Conservation (phyloP, 2,797 vertebrate genomes). For the Lerista edwardsae region DNA sequence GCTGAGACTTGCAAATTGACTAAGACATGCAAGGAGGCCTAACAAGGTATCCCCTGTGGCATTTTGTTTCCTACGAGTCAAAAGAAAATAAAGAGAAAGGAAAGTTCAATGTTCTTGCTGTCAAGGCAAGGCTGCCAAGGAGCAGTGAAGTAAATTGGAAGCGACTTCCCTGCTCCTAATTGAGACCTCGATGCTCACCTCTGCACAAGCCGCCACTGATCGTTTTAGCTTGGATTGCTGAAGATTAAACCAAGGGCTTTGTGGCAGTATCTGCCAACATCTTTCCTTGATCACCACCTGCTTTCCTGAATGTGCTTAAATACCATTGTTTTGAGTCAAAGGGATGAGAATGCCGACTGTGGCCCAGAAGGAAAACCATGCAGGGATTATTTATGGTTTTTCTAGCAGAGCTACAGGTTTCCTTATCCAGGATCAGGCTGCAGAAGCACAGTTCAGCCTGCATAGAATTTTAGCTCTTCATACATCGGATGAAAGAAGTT, state of each 20-base stretch:
- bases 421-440: background rate
- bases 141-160: constrained; percentile 40
- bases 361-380: background rate
- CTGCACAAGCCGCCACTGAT: constrained; percentile 27
- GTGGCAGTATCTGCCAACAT: background rate
- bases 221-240: constrained; percentile 27
- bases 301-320: constrained; percentile 4
- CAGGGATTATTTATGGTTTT: background rate
- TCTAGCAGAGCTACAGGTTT: background rate
- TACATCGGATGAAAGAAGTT: too few relatives aligned
- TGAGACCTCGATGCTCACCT: constrained; percentile 22
- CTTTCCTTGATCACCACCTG: constrained; percentile 13
- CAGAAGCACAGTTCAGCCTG: background rate
- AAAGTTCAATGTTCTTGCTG: background rate
- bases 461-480: too few relatives aligned
- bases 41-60: background rate
- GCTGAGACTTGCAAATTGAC: background rate
- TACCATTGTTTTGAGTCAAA: background rate
- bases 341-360: background rate
- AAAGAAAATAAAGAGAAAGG: constrained; percentile 5
- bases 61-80: constrained; percentile 34
- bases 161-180: constrained; percentile 30
- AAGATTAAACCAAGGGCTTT: constrained; percentile 10
- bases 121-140: constrained; percentile 29
- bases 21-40: background rate